Base-by-base conservation (phyloP, 2,113 vertebrate species). In the Brachionichthys hirsutus region DNA sequence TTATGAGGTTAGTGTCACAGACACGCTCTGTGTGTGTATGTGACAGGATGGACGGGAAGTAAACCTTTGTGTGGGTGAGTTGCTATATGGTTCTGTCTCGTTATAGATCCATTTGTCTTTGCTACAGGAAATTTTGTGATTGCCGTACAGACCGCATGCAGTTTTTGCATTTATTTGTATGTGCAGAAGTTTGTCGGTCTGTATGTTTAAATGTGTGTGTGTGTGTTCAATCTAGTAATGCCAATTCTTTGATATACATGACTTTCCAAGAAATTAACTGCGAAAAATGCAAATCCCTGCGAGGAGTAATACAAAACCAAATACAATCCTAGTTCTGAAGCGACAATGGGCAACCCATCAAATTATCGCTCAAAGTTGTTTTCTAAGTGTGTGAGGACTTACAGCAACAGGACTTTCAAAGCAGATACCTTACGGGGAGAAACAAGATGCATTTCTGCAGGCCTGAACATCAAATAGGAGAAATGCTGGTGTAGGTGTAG, bases 401-500 rank as follows among this genome's bases (percentile, higher is more conserved):
- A 9, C 41, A 54, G 66, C 46, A 16, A 57, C 41, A 22, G 38
- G 44, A 9, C 50, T 52, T 8, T 57, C 43, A 34, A 82, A 71
- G 66, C 59, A 73, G 79, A 54, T 64, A 57, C 77, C 70, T 78
- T 54, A 10, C 9, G 47, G 66, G n/a, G 18, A 42, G 64, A 64
- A 34, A 73, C 70, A 58, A 69, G 67, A 62, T 46, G 36, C 53
- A 72, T 63, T 76, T 88, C 83, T 79, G 66, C 53, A 77, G 80
- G 77, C 84, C 77, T 75, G 73, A 81, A 75, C 75, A 60, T 24
- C 77, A 82, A 89, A 89, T 85, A 83, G 77, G 76, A 79, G 73
- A 83, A 81, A 88, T 82, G 73, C 80, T 87, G 78, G 74, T 70
- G 59, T 60, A 72, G 80, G 70, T 88, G 75, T 87, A 91, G 88